Conservation (phyloP, 92 coral and sea anemone genomes). For the Paragorgia papillata region DNA sequence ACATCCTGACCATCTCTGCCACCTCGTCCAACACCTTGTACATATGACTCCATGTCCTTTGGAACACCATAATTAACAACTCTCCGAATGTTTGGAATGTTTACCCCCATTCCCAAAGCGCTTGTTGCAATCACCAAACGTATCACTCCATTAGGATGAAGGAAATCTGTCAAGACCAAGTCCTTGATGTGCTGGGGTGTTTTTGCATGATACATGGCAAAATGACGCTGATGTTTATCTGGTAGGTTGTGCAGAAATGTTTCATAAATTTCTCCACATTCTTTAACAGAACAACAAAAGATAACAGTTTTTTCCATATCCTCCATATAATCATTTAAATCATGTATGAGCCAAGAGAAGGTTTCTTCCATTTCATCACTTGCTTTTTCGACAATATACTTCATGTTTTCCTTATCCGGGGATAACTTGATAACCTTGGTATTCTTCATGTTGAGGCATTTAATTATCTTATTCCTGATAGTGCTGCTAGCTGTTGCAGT, state of each 20-base stretch:
- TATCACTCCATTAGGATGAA: background rate
- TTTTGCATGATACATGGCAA: constrained; percentile 23
- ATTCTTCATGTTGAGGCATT: constrained; percentile 17
- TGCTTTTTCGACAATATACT: constrained; percentile 23
- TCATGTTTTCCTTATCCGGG: constrained; percentile 41
- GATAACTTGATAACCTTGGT: constrained; percentile 10
- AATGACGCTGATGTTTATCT: background rate
- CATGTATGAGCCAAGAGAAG: constrained; percentile 26
- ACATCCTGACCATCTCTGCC: constrained; percentile 54
- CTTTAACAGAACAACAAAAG: constrained; percentile 40
- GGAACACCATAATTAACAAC: constrained; percentile 22
- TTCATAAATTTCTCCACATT: constrained; percentile 46
- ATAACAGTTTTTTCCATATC: constrained; percentile 38
- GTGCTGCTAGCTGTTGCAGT: constrained; percentile 37
- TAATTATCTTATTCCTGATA: constrained; percentile 16
- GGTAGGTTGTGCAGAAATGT: constrained; percentile 1
- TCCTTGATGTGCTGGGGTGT: constrained; percentile 27
- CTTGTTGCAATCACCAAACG: background rate
- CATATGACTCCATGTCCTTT: constrained; percentile 38
- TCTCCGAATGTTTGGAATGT: background rate
- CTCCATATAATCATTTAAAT: background rate
- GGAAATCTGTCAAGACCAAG: background rate
- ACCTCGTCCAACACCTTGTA: constrained; percentile 51
- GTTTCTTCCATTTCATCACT: constrained; percentile 27
- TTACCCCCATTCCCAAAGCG: constrained; percentile 8